These are phyloP conservation scores for Drosophila falleni DNA, from an alignment of 2,888 invertebrate species.

Conservation along the genomic window DNA sequence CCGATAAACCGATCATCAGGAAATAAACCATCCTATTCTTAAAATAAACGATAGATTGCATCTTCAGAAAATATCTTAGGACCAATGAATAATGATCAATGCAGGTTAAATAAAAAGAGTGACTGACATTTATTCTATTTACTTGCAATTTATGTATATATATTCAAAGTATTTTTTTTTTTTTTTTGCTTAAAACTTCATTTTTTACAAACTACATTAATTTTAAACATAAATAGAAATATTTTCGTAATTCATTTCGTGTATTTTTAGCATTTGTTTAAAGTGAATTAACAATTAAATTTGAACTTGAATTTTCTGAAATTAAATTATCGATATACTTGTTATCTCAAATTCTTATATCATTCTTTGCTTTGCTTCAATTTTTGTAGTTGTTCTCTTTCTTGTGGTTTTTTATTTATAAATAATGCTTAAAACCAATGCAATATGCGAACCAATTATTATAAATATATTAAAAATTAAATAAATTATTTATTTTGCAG, in stretches of 20 bases:
- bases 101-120: constrained; percentile 74
- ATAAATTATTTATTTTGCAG: constrained; percentile 48
- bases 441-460: constrained; percentile 53
- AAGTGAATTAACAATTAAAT: constrained; percentile 62
- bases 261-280: constrained; percentile 59
- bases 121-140: constrained; percentile 80
- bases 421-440: constrained; percentile 40
- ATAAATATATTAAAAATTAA: constrained; percentile 20
- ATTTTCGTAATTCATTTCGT: constrained; percentile 62
- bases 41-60: background rate
- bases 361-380: constrained; percentile 8
- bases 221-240: constrained; percentile 75
- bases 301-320: constrained; percentile 59
- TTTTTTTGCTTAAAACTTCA: constrained; percentile 72
- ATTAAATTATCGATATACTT: constrained; percentile 43
- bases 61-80: background rate
- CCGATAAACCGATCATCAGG: no score
- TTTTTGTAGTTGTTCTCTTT: constrained; percentile 17
- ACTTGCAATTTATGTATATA: constrained; percentile 81
- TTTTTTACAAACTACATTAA: constrained; percentile 78
- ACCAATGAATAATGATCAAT: constrained; percentile 24
- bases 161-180: constrained; percentile 69
- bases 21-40: background rate
- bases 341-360: constrained; percentile 12
- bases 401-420: constrained; percentile 3